A percentile compares a stretch with the other conserved stretches of the same genome.
phyloP scores from a whole-genome alignment of 2,797 vertebrate genomes.

The Sorex maritimensis region DNA sequence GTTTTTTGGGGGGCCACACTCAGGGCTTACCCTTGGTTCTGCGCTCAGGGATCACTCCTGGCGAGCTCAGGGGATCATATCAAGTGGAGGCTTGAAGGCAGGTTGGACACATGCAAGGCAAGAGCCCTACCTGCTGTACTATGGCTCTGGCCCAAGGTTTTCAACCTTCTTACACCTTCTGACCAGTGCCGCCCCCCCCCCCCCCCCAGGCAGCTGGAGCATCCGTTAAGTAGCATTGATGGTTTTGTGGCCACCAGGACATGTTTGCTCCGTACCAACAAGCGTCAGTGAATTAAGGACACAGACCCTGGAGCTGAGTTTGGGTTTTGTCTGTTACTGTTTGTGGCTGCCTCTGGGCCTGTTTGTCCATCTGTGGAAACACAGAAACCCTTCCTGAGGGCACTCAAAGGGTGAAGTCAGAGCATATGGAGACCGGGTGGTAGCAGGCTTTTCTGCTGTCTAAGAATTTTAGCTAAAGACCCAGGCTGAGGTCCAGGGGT shows the following conservation, averaged over 20 bases:
- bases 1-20: no score
- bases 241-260: background rate
- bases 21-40: no score
- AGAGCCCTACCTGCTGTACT: no score
- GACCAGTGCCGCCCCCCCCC: no score
- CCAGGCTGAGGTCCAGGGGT: background rate
- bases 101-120: no score
- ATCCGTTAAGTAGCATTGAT: background rate
- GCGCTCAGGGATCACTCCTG: no score
- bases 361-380: background rate
- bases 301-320: background rate
- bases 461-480: background rate
- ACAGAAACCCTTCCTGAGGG: background rate
- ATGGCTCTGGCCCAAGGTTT: no score
- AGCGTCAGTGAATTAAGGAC: background rate
- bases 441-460: background rate
- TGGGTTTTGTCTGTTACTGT: background rate
- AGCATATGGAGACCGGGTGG: background rate
- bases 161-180: no score
- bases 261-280: background rate
- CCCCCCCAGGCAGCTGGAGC: no score
- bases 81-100: no score
- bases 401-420: background rate
- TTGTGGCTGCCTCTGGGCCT: background rate
- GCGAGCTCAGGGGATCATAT: no score